phyloP scores from a whole-genome alignment of 2,888 invertebrate genomes.

The Phortica magna region DNA sequence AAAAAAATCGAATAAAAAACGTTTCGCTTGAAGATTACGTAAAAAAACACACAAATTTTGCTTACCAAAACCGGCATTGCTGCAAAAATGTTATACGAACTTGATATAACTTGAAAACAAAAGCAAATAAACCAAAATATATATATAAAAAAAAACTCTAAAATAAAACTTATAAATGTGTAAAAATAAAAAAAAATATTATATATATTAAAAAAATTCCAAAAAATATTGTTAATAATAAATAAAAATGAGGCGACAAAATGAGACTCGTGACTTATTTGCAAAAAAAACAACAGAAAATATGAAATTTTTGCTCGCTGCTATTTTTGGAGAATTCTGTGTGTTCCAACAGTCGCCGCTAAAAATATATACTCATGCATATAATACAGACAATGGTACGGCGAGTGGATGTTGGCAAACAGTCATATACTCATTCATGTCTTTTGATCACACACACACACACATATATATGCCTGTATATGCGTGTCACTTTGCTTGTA shows the following conservation, averaged over 20 bases:
- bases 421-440: too few species aligned
- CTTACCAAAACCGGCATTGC: background rate
- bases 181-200: too few species aligned
- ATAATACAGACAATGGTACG: too few species aligned
- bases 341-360: background rate
- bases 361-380: background rate
- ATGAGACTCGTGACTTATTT: background rate
- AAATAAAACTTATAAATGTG: too few species aligned
- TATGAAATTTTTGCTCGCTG: slow-evolving; percentile 45
- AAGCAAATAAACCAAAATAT: slow-evolving; percentile 26
- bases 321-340: slow-evolving; percentile 72
- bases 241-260: background rate
- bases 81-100: background rate
- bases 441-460: background rate
- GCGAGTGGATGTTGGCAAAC: too few species aligned
- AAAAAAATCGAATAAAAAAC: too few species aligned
- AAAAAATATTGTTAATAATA: background rate
- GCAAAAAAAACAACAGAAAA: background rate
- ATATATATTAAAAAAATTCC: too few species aligned
- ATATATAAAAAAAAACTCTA: too few species aligned
- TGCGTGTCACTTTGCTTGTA: background rate
- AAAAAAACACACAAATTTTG: background rate
- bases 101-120: slow-evolving; percentile 19
- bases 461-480: background rate
- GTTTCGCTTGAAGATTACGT: slow-evolving; percentile 20